Evolutionary conservation across 2,797 vertebrate species (phyloP).

Genomic region (Melanotaenia parkinsoni): DNA sequence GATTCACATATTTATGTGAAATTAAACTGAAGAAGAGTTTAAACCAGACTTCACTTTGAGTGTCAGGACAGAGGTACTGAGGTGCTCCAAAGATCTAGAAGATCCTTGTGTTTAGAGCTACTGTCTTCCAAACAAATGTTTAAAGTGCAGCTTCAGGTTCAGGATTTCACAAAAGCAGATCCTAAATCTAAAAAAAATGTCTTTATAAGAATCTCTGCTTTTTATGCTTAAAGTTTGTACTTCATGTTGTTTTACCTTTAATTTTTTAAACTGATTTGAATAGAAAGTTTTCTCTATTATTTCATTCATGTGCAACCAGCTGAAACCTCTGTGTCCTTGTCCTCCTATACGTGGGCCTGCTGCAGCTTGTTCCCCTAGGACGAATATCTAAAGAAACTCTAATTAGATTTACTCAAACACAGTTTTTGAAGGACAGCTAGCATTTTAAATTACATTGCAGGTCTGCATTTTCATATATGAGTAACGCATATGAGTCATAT

Average conservation of each 20-base stretch:
- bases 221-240: not conserved
- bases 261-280: not conserved
- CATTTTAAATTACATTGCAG: not conserved
- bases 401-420: not conserved
- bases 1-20: not conserved
- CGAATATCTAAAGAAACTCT: not conserved
- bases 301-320: not conserved
- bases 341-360: not conserved
- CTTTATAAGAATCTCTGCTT: not conserved
- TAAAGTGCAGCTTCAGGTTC: no score
- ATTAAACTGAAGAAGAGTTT: not conserved
- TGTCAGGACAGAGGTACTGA: not conserved
- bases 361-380: not conserved
- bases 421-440: not conserved
- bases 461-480: not conserved
- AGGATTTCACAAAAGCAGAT: no score
- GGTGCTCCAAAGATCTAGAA: no score
- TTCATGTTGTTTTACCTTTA: not conserved
- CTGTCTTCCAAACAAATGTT: no score
- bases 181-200: no score
- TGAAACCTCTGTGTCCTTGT: constrained; percentile 5
- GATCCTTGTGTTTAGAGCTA: no score
- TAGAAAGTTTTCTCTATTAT: not conserved
- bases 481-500: no score
- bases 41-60: constrained; percentile 4